Evolutionary conservation across 2,113 vertebrate species (phyloP).

Genomic region (Pelusios castaneus): DNA sequence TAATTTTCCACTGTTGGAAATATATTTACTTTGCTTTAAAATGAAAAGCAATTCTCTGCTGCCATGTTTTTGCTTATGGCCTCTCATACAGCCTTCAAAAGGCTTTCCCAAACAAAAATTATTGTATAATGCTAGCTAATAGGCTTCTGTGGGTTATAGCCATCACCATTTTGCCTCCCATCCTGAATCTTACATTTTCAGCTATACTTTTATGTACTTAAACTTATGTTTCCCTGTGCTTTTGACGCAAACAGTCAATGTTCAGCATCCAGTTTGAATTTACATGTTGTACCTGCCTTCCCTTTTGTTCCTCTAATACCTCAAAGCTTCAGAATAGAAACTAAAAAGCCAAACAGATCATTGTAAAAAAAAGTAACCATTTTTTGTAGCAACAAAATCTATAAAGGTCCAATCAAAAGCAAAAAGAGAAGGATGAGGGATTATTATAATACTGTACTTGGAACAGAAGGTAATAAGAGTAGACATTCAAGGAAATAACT

Average conservation of each 20-base stretch:
- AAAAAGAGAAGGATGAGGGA: too few relatives aligned
- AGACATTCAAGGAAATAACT: too few relatives aligned
- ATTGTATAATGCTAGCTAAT: not conserved
- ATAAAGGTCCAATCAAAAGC: not conserved
- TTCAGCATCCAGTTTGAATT: not conserved
- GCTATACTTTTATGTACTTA: not conserved
- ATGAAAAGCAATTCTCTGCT: not conserved
- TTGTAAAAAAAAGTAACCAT: not conserved
- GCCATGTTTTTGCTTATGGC: not conserved
- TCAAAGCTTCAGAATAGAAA: not conserved
- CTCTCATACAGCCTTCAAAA: not conserved
- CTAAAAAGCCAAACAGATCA: slow-evolving; percentile 1
- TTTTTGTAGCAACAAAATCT: not conserved
- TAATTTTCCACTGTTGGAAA: not conserved
- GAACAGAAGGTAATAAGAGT: too few relatives aligned
- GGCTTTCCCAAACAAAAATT: not conserved
- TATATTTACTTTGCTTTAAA: not conserved
- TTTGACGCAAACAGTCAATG: not conserved
- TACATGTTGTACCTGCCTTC: not conserved
- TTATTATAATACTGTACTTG: too few relatives aligned
- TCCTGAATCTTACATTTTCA: not conserved
- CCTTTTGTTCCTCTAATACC: not conserved
- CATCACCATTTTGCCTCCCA: not conserved
- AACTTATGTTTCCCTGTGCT: too few relatives aligned
- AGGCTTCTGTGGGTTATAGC: not conserved